These are phyloP conservation scores for Cenopis cana DNA, from an alignment of 2,888 invertebrate species.

Conservation along the genomic window DNA sequence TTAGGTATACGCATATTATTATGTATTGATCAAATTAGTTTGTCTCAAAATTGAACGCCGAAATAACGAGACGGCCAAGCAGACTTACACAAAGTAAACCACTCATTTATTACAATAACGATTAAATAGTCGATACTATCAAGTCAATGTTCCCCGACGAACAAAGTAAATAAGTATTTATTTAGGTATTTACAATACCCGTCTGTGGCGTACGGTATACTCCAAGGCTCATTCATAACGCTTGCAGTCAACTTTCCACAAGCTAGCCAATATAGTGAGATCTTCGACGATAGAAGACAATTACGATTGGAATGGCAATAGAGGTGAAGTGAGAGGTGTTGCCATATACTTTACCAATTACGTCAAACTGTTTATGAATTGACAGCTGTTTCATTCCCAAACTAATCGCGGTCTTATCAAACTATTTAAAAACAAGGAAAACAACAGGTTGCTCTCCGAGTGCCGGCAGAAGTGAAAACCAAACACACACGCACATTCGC, in stretches of 20 bases:
- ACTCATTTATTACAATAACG: conserved; percentile 1
- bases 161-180: conserved; percentile 9
- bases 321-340: too few relatives aligned
- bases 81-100: background rate
- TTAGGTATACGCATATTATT: too few relatives aligned
- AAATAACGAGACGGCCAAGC: background rate
- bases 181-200: background rate
- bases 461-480: too few relatives aligned
- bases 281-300: background rate
- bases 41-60: background rate
- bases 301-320: too few relatives aligned
- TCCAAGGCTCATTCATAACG: background rate
- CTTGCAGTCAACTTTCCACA: background rate
- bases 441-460: too few relatives aligned
- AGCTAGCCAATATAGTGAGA: background rate
- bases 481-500: too few relatives aligned
- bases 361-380: too few relatives aligned
- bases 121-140: background rate
- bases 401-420: too few relatives aligned
- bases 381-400: too few relatives aligned
- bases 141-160: background rate
- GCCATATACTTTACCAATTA: too few relatives aligned
- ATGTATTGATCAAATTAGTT: too few relatives aligned
- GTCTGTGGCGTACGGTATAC: background rate
- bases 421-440: too few relatives aligned